Conservation (phyloP, 2,797 vertebrate genomes). For the Danio aesculapii region DNA sequence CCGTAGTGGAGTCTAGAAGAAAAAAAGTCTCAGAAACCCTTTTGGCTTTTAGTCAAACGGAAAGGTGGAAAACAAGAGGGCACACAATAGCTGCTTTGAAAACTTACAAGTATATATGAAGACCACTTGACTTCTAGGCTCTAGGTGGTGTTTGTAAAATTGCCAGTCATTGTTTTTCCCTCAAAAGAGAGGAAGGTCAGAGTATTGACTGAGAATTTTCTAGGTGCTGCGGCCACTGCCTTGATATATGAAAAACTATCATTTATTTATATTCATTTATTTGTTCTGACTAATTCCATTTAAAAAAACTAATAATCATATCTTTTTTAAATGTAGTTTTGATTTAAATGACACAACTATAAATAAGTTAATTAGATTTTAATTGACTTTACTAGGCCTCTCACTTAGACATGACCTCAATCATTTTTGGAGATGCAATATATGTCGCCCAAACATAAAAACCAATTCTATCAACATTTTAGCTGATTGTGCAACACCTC, state of each 20-base stretch:
- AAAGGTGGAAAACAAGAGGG: not conserved
- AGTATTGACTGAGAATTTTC: not conserved
- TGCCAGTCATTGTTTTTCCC: conserved; percentile 17
- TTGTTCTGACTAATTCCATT: not conserved
- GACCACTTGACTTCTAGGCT: conserved; percentile 22
- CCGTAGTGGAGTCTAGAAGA: not conserved
- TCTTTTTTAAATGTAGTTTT: no score
- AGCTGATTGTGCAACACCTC: no score
- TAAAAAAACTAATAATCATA: no score
- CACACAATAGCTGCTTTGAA: conserved; percentile 21
- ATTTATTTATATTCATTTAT: not conserved
- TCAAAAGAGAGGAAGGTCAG: conserved; percentile 6
- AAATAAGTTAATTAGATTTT: no score
- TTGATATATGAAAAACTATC: no score
- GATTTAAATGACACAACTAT: no score
- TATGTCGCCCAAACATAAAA: no score
- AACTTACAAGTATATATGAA: conserved; percentile 2
- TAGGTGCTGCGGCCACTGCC: not conserved
- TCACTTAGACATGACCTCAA: no score
- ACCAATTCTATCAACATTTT: no score
- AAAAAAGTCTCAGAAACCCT: not conserved
- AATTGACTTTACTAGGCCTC: no score
- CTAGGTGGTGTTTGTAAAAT: conserved; percentile 12
- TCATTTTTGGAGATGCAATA: no score
- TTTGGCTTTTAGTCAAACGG: conserved; percentile 2